Evolutionary conservation across 1,140 invertebrate species (phyloP), one percentile per base, ranked within the genome.

Genomic region (Helicoverpa zea): DNA sequence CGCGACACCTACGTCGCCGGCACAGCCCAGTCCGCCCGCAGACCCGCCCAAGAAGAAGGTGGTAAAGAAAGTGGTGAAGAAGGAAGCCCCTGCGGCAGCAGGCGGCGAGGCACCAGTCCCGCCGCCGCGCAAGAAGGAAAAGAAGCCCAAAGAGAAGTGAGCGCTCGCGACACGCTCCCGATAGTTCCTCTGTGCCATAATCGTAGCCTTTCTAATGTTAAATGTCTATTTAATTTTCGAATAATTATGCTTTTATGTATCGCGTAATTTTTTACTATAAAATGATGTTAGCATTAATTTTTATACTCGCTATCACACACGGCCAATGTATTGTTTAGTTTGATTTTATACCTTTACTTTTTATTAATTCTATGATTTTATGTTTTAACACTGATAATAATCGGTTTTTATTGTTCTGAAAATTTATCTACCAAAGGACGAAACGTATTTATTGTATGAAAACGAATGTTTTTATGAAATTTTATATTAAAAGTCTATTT

Each of bases 41-140:
- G 92, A 92, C 16, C 83, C 87, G 16, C 91, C 93, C 61, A 95
- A 92, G 74, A 94, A 94, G 83, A 94, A 94, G 76, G 61, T 92
- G 7, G 83, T 93, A 3, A 93, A 94, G 80, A 95, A 95, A 84
- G 88, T 89, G 23, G 85, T 91, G 43, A 95, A 95, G 81, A 95
- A 95, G 83, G 92, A 92, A 49, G 76, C 87, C 59, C 87, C 88
- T 54, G 88, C 83, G 23, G 80, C 89, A 61, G 86, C 89, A 61
- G 86, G 87, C 58, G 89, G 83, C 58, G 95, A 95, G 23, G 90
- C 90, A 52, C 94, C 95, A 11, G 94, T 95, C 43, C 95, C 95
- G 81, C 95, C 95, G 75, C 95, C 95, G 75, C 91, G 95, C 61
- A 95, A 95, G 89, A 95, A 95, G 86, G 94, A 95, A 87, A 95